phyloP scores from a whole-genome alignment of 1,140 invertebrate genomes.

The Zaprionus inermis region DNA sequence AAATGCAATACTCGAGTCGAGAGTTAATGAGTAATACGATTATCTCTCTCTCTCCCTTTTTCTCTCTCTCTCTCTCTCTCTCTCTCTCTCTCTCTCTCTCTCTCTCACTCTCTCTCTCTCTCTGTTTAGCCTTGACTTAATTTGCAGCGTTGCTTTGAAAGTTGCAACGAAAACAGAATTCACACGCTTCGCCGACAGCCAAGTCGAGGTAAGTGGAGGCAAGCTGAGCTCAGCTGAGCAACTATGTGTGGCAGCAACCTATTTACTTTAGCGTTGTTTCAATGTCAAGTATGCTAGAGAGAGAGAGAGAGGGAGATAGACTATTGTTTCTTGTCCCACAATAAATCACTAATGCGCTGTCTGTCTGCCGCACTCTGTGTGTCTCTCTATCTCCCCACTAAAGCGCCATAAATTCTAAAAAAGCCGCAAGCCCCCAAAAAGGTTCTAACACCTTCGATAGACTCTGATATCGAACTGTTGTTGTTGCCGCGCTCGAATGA shows the following conservation, averaged over 20 bases:
- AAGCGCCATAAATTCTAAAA: slow-evolving; percentile 71
- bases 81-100: slow-evolving; percentile 19
- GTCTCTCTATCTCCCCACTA: slow-evolving; percentile 40
- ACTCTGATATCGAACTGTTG: slow-evolving; percentile 77
- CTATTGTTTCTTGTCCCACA: slow-evolving; percentile 72
- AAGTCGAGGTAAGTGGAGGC: too few relatives aligned
- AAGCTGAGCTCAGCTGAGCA: slow-evolving; percentile 1
- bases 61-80: slow-evolving; percentile 2
- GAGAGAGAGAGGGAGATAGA: slow-evolving; percentile 3
- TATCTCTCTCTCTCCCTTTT: slow-evolving; percentile 9
- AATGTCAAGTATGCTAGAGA: slow-evolving; percentile 57
- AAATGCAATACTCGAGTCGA: slow-evolving; percentile 60
- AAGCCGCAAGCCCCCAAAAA: slow-evolving; percentile 43
- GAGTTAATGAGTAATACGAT: slow-evolving; percentile 64
- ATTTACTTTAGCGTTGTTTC: slow-evolving; percentile 60
- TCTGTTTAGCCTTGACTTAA: slow-evolving; percentile 66
- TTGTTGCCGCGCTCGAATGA: slow-evolving; percentile 53
- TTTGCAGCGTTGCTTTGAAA: slow-evolving; percentile 75
- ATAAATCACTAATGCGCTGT: slow-evolving; percentile 76
- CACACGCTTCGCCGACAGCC: slow-evolving; percentile 56
- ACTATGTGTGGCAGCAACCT: slow-evolving; percentile 44
- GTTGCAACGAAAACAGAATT: slow-evolving; percentile 79
- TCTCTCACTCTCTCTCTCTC: not conserved
- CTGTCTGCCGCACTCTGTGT: slow-evolving; percentile 57
- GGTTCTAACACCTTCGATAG: slow-evolving; percentile 69